These are phyloP conservation scores for Drosophila sp. DNA, from an alignment of 1,140 invertebrate species.

Conservation along the genomic window DNA sequence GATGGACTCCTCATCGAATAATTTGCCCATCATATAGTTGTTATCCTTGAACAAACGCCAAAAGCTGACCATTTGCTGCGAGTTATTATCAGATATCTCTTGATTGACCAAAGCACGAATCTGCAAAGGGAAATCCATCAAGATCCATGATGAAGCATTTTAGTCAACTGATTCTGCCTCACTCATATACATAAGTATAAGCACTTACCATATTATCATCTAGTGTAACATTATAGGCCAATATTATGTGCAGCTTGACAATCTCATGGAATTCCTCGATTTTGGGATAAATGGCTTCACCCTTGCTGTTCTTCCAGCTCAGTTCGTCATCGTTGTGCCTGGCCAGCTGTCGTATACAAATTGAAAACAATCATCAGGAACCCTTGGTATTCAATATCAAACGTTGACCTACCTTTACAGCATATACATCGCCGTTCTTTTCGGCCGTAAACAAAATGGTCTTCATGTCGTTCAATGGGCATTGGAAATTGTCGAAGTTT, in stretches of 20 bases:
- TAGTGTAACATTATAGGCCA: constrained; percentile 78
- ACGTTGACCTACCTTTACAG: constrained; percentile 71
- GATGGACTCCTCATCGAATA: constrained; percentile 76
- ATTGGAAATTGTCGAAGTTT: constrained; percentile 72
- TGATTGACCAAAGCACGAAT: constrained; percentile 71
- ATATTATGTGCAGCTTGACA: constrained; percentile 75
- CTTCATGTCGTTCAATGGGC: constrained; percentile 69
- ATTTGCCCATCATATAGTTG: constrained; percentile 82
- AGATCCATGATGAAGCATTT: not conserved
- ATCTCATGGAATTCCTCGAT: constrained; percentile 78
- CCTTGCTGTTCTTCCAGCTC: constrained; percentile 71
- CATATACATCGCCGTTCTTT: constrained; percentile 74
- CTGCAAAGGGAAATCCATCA: constrained; percentile 25
- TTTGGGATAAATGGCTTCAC: constrained; percentile 67
- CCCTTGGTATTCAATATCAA: not conserved
- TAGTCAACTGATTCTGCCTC: not conserved
- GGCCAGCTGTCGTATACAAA: constrained; percentile 53
- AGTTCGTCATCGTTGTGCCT: constrained; percentile 69
- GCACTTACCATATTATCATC: constrained; percentile 77
- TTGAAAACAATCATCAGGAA: not conserved
- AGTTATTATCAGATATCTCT: constrained; percentile 75
- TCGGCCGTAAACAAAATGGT: constrained; percentile 75
- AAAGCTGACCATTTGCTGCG: constrained; percentile 76
- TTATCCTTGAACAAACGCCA: constrained; percentile 79
- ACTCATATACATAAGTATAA: no score